These are phyloP conservation scores for Myotis planiceps DNA, from an alignment of 2,797 vertebrate genomes.

Conservation along the genomic window DNA sequence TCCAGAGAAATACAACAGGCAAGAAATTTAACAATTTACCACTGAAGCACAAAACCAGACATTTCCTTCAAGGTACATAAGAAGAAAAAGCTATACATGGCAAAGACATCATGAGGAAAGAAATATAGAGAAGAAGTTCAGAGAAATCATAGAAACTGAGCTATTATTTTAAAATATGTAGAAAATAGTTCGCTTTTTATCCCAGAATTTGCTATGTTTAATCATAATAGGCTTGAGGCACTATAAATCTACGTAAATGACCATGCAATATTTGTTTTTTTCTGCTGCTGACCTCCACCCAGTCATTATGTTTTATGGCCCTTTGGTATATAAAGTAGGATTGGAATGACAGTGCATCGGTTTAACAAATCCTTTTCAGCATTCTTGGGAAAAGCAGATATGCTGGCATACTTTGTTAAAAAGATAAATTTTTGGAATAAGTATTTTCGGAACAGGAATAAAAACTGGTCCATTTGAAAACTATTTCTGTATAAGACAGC, in stretches of 20 bases:
- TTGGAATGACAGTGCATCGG: conserved; percentile 36
- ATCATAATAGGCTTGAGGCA: background rate
- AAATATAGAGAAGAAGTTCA: background rate
- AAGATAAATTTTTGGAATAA: conserved; percentile 82
- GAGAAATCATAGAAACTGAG: conserved; percentile 32
- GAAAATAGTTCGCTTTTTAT: conserved; percentile 7
- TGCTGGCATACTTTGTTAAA: conserved; percentile 72
- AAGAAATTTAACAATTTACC: conserved; percentile 23
- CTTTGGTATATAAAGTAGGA: conserved; percentile 50
- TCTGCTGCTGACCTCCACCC: background rate
- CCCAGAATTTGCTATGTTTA: background rate
- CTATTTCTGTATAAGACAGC: conserved; percentile 82
- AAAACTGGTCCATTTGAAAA: conserved; percentile 76
- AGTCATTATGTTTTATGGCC: conserved; percentile 61
- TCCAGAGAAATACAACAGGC: background rate
- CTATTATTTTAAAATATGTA: background rate
- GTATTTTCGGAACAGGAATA: conserved; percentile 78
- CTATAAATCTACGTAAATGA: background rate
- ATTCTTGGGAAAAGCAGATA: conserved; percentile 75
- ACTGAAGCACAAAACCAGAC: conserved; percentile 51
- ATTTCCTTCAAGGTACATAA: background rate
- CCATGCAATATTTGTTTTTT: background rate
- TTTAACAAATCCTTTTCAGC: conserved; percentile 74
- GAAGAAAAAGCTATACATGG: background rate
- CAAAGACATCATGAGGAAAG: background rate